Conservation (phyloP, 64 coral and sea anemone genomes). For the Dendrophyllia cribrosa region DNA sequence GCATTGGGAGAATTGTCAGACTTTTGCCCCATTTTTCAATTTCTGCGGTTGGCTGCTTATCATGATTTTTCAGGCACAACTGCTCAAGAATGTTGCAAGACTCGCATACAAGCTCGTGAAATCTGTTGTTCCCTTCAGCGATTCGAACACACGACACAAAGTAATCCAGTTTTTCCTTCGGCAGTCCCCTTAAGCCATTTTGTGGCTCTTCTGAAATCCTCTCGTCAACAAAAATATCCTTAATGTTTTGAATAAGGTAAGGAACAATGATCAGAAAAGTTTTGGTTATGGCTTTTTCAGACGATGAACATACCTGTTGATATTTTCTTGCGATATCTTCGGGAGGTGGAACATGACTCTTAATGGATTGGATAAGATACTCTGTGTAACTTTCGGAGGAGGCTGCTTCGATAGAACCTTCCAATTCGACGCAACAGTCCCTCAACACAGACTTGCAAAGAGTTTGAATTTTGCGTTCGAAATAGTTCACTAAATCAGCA, state of each 20-base stretch:
- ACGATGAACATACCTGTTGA: conserved; percentile 1
- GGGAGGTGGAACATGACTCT: not conserved
- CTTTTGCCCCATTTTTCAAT: not conserved
- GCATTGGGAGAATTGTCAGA: not conserved
- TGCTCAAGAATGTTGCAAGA: not conserved
- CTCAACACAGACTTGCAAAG: not conserved
- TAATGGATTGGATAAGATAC: not conserved
- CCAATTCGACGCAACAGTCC: conserved; percentile 34
- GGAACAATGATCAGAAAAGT: not conserved
- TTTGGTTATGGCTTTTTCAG: not conserved
- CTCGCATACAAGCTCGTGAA: not conserved
- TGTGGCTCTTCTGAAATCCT: not conserved
- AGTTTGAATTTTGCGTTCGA: conserved; percentile 5
- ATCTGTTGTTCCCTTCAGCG: not conserved
- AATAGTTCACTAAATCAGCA: not conserved
- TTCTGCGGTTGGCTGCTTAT: not conserved
- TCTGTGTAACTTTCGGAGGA: not conserved
- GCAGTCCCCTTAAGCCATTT: not conserved
- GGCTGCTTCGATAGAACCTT: not conserved
- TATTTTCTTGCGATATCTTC: not conserved
- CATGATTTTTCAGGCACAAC: not conserved
- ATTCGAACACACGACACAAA: not conserved
- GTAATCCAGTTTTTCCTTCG: not conserved
- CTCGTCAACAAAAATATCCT: not conserved
- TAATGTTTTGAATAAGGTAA: not conserved